Evolutionary conservation across 2,113 vertebrate genomes (phyloP), one percentile per base, ranked within the genome.

Genomic region (Baryphthengus martii): DNA sequence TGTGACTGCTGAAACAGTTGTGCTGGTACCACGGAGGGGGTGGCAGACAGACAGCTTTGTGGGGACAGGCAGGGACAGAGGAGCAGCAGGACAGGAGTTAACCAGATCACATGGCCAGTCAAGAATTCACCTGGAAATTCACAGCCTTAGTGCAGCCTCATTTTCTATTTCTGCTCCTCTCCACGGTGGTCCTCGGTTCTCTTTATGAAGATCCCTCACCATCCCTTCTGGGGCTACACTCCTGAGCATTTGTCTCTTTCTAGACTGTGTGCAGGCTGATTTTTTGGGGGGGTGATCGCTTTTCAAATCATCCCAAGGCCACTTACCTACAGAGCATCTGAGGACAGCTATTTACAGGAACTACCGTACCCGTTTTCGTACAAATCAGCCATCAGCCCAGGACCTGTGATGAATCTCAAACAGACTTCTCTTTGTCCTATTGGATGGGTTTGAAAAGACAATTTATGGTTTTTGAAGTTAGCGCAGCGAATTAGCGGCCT

Each of bases 291-390:
- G 20, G 7, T 53, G 42, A 33, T 72, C 13, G 37, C 31, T 83
- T 73, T 67, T 62, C 12, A 63, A 11, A 72, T 67, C 23, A 17
- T 77, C 39, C 68, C 12, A 31, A 49, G 63, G n/a, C n/a, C 55
- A 13, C 68, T 84, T 66, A 86, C 83, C 92, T 86, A 81, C 16
- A 2, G 47, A 74, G 13, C 44, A 75, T 84, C 61, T 67, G 24
- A 84, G 68, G 61, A 84, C 61, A 90, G 29, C 45, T 80, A 6
- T 79, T 85, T 70, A 56, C 45, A 80, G 66, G 83, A 92, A 50
- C 47, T 50, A 53, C 75, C 59, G 26, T 80, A 62, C 67, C 45
- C 76, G 63, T 95, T 97, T 93, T 88, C 95, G 92, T 90, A 95
- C 76, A 84, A 86, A 95, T 92, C 50, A 96, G 50, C 75, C 71